Evolutionary conservation across 2,888 invertebrate species (phyloP).

Genomic region (Pterostichus niger): DNA sequence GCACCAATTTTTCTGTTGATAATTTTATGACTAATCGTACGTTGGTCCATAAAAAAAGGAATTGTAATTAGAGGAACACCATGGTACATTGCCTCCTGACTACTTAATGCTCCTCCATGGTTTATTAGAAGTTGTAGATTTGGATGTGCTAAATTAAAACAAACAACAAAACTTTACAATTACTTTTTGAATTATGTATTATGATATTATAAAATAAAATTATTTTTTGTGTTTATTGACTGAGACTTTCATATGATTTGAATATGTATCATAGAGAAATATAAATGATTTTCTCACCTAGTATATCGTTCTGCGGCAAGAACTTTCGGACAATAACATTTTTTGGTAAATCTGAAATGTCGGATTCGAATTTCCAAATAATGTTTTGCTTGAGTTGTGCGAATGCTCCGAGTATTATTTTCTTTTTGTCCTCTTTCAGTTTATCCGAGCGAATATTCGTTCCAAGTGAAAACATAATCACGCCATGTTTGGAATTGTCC

Average conservation of each 20-base stretch:
- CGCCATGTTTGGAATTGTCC: conserved; percentile 72
- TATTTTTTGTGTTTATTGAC: too few relatives aligned
- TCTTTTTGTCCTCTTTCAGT: conserved; percentile 69
- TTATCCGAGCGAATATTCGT: conserved; percentile 71
- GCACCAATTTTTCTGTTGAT: conserved; percentile 70
- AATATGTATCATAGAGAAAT: too few relatives aligned
- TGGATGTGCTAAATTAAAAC: conserved; percentile 68
- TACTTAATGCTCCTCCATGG: conserved; percentile 72
- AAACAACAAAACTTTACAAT: too few relatives aligned
- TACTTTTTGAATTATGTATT: too few relatives aligned
- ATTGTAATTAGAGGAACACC: conserved; percentile 71
- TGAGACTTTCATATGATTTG: too few relatives aligned
- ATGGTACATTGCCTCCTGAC: conserved; percentile 70
- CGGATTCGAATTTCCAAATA: conserved; percentile 74
- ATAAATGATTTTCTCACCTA: conserved; percentile 71
- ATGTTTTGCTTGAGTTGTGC: conserved; percentile 73
- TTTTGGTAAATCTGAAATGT: conserved; percentile 71
- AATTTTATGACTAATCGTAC: conserved; percentile 71
- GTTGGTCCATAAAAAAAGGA: conserved; percentile 73
- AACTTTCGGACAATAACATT: conserved; percentile 75
- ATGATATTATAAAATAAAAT: too few relatives aligned
- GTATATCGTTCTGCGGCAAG: conserved; percentile 75
- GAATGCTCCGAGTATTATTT: conserved; percentile 72
- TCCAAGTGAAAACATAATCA: conserved; percentile 74
- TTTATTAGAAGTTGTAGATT: conserved; percentile 70